These are phyloP conservation scores for Pangasius macronema DNA, from an alignment of 2,797 vertebrate species.

Conservation along the genomic window DNA sequence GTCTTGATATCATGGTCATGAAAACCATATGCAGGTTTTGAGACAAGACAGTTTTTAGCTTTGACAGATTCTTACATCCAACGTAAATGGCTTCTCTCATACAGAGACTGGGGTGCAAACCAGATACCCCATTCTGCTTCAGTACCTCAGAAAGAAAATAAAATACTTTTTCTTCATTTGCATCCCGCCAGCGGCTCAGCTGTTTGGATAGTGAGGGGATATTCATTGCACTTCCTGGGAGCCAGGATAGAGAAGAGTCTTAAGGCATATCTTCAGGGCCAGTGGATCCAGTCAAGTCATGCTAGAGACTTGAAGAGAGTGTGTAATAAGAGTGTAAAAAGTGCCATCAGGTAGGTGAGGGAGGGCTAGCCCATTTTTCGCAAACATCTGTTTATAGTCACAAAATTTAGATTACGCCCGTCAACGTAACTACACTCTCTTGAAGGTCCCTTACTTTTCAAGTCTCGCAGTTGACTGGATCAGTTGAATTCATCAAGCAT, in stretches of 20 bases:
- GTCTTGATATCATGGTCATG: too few relatives aligned
- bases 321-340: neutral
- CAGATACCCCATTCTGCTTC: too few relatives aligned
- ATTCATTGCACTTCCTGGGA: neutral
- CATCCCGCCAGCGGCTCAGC: neutral
- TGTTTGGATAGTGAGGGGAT: neutral
- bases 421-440: too few relatives aligned
- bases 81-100: too few relatives aligned
- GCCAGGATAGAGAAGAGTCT: neutral
- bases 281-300: neutral
- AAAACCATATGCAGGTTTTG: too few relatives aligned
- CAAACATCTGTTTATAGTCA: too few relatives aligned
- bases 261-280: neutral
- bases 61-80: too few relatives aligned
- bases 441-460: too few relatives aligned
- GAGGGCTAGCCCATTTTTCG: neutral
- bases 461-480: neutral
- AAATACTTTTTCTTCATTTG: neutral
- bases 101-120: too few relatives aligned
- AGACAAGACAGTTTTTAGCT: too few relatives aligned
- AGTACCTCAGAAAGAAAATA: too few relatives aligned
- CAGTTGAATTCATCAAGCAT: neutral
- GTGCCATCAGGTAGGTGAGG: neutral
- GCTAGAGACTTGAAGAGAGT: neutral
- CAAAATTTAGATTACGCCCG: too few relatives aligned